Conservation (phyloP, 2,113 vertebrate genomes). For the Pica pica region DNA sequence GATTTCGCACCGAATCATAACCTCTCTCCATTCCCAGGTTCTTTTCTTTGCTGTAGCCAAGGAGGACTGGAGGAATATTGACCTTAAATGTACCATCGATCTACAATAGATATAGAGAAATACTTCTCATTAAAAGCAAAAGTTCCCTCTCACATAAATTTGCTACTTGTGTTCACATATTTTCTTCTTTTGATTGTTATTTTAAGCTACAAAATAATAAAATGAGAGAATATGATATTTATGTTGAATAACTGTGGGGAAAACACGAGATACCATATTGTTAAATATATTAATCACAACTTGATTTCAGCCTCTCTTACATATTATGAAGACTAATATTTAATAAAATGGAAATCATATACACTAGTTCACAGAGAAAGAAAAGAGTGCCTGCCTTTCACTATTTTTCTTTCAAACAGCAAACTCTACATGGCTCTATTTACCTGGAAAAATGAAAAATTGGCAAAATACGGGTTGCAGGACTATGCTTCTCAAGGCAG, state of each 20-base stretch:
- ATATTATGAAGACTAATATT: background rate
- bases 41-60: slow-evolving; percentile 91
- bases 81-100: slow-evolving; percentile 95
- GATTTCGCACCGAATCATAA: slow-evolving; percentile 74
- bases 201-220: background rate
- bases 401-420: background rate
- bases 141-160: background rate
- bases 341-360: background rate
- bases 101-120: slow-evolving; percentile 57
- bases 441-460: background rate
- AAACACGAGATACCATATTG: background rate
- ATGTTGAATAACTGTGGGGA: background rate
- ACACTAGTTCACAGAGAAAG: background rate
- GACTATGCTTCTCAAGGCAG: background rate
- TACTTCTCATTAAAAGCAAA: background rate
- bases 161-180: background rate
- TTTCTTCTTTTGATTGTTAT: background rate
- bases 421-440: background rate
- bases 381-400: background rate
- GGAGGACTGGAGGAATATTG: slow-evolving; percentile 86
- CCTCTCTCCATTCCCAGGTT: slow-evolving; percentile 69
- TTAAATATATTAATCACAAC: background rate
- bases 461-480: background rate
- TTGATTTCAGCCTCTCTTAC: background rate
- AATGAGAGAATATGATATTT: background rate